Conservation (phyloP, 2,888 invertebrate species). For the Meandrusa payeni region DNA sequence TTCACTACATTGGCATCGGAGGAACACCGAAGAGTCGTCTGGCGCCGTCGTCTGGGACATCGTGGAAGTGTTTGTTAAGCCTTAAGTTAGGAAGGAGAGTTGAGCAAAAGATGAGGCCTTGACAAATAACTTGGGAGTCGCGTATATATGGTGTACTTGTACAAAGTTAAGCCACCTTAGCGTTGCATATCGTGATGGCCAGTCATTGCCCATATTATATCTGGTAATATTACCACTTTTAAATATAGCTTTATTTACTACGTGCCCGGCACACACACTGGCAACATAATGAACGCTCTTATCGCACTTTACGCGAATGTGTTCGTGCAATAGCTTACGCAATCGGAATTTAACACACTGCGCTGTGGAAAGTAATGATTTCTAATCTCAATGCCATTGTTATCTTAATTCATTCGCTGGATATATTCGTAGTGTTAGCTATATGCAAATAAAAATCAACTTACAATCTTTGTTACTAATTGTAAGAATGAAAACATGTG, state of each 20-base stretch:
- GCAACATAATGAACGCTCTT: conserved; percentile 27
- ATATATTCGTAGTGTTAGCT: conserved; percentile 29
- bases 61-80: too few species aligned
- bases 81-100: too few species aligned
- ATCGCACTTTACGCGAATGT: conserved; percentile 43
- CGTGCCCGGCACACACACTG: conserved; percentile 24
- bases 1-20: too few species aligned
- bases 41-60: too few species aligned
- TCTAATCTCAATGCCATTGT: conserved; percentile 62
- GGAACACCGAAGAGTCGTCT: too few species aligned
- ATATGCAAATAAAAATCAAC: conserved; percentile 25
- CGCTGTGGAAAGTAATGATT: conserved; percentile 61
- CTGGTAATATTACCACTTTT: too few species aligned
- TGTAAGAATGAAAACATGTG: conserved; percentile 6
- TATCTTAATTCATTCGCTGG: conserved; percentile 48
- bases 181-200: too few species aligned
- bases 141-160: too few species aligned
- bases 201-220: too few species aligned
- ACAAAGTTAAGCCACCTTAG: too few species aligned
- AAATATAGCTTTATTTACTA: conserved; percentile 15
- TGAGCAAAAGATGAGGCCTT: too few species aligned
- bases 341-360: conserved; percentile 54
- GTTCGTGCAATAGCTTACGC: conserved; percentile 46
- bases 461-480: conserved; percentile 13
- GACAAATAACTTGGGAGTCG: too few species aligned